phyloP scores from a whole-genome alignment of 35 echinoderm and acorn worm genomes.

The Ophiothrix spiculata region DNA sequence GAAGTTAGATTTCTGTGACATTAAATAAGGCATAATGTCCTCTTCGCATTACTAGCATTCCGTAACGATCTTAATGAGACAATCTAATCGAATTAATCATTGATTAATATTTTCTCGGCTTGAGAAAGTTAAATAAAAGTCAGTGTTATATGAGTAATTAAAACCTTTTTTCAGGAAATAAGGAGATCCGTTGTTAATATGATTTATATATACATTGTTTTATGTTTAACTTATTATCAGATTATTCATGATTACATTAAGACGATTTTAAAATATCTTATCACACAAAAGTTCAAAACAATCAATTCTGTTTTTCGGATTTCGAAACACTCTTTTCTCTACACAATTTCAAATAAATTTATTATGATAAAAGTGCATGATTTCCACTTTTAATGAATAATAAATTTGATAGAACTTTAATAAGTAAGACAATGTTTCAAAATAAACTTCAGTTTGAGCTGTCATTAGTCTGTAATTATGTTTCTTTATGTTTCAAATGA shows the following conservation, averaged over 20 bases:
- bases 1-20: background rate
- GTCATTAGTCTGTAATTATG: too few relatives aligned
- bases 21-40: background rate
- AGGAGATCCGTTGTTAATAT: too few relatives aligned
- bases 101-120: background rate
- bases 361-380: too few relatives aligned
- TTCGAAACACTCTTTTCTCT: too few relatives aligned
- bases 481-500: too few relatives aligned
- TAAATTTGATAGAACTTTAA: too few relatives aligned
- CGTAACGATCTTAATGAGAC: background rate
- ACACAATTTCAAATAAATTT: too few relatives aligned
- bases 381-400: too few relatives aligned
- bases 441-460: too few relatives aligned
- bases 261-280: background rate
- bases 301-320: too few relatives aligned
- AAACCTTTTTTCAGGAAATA: background rate
- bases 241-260: background rate
- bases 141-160: background rate
- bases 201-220: too few relatives aligned
- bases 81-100: background rate
- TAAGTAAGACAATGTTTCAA: too few relatives aligned
- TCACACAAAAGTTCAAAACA: background rate
- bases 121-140: background rate
- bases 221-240: background rate
- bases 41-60: background rate